A percentile compares a stretch with the other conserved stretches of the same genome.
phyloP scores from a whole-genome alignment of 2,888 invertebrate species.

The Mesorhabditis spiculigera region DNA sequence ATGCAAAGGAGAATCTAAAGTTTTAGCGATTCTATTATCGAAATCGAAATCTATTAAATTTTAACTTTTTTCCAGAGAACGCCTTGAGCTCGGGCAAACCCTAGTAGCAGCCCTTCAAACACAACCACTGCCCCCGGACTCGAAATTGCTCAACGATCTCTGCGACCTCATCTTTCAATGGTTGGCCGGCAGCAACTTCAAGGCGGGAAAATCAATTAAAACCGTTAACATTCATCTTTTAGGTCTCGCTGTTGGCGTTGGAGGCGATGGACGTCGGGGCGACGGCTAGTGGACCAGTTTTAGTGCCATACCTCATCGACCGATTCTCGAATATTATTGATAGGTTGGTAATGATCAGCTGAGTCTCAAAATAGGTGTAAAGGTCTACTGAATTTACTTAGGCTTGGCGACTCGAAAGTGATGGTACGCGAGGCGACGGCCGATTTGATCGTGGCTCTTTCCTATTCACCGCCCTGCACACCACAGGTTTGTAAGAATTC shows the following conservation, averaged over 20 bases:
- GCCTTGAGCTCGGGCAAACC: neutral
- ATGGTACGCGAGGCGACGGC: neutral
- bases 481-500: too few species aligned
- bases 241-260: neutral
- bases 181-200: slow-evolving; percentile 2
- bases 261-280: neutral
- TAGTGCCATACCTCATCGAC: slow-evolving; percentile 3
- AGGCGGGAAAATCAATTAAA: neutral
- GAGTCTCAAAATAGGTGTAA: neutral
- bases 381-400: neutral
- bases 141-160: neutral
- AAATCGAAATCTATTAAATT: neutral
- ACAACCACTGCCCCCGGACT: neutral
- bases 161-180: neutral
- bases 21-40: neutral
- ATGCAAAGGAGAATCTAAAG: neutral
- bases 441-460: neutral
- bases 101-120: neutral
- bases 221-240: neutral
- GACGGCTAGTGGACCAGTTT: neutral
- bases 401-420: slow-evolving; percentile 1
- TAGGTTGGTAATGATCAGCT: neutral
- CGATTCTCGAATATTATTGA: neutral
- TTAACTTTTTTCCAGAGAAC: neutral
- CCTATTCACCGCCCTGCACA: too few species aligned